Evolutionary conservation across 2,113 vertebrate genomes (phyloP), one percentile per base, ranked within the genome.

Genomic region (Lepus americanus): DNA sequence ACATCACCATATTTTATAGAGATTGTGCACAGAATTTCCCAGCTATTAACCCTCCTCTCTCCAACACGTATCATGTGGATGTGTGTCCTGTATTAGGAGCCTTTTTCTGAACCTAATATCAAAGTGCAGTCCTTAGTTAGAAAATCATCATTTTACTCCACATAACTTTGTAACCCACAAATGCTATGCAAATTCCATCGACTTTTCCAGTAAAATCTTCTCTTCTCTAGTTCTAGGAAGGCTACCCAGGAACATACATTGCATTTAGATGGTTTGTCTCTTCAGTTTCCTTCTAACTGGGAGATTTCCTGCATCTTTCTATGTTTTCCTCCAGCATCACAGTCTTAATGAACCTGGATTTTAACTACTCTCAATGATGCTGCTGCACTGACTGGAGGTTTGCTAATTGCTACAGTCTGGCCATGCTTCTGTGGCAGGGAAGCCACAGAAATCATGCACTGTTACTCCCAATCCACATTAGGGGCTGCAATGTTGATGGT

Each of bases 1-100:
- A 76, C 5, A 53, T 12, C 19, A 55, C 14, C 4, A 14, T 51
- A 84, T 76, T 92, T 96, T 92, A 92, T 93, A 84, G 20, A 82
- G 17, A 63, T 64, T 70, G 13, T 31, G 25, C 14, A 27, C 63
- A 64, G 77, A 51, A 69, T 69, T 87, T 3, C 13, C 17, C 70
- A 69, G 44, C 17, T 19, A 2, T 67, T 33, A 93, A 25, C 25
- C n/a, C 11, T 53, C 13, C 11, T 69, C 20, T 22, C 1, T 61
- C 25, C 33, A 29, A 64, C 11, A 67, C 10, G 33, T 6, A 63
- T 33, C 27, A 0, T 78, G 8, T 61, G 31, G 51, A 7, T 69
- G 13, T 59, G 6, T 33, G 16, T 36, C 14, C 29, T 64, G 55
- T 64, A 16, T 61, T 17, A n/a, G 23, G 19, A 0, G 0, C 22